A percentile compares a stretch with the other conserved stretches of the same genome.
Conservation (phyloP, 2,797 vertebrate species). For the Acanthopagrus latus region DNA sequence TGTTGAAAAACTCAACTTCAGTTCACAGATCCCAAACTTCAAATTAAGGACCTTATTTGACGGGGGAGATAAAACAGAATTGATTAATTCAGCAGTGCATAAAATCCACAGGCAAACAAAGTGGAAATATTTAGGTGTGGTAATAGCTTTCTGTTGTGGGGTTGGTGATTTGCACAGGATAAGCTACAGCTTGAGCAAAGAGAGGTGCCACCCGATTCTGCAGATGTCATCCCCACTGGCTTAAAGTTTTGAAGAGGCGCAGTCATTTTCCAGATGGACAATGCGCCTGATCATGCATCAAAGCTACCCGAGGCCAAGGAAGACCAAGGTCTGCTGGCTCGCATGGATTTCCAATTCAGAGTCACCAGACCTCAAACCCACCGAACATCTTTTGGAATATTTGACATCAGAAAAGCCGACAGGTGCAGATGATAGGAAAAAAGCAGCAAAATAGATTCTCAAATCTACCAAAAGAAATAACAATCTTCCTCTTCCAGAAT, state of each 20-base stretch:
- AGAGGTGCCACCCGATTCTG: constrained; percentile 41
- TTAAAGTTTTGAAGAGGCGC: constrained; percentile 46
- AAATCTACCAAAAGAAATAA: background rate
- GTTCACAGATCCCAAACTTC: constrained; percentile 21
- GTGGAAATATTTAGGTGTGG: constrained; percentile 11
- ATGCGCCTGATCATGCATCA: constrained; percentile 58
- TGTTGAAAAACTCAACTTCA: constrained; percentile 16
- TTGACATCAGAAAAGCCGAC: constrained; percentile 37
- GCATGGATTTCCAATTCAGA: constrained; percentile 53
- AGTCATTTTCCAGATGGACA: constrained; percentile 66
- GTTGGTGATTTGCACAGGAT: constrained; percentile 29
- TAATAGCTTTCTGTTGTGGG: constrained; percentile 25
- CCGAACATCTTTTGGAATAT: constrained; percentile 33
- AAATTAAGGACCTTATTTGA: constrained; percentile 23
- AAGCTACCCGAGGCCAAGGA: constrained; percentile 58
- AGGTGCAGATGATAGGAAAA: background rate
- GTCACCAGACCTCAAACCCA: constrained; percentile 39
- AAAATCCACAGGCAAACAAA: constrained; percentile 32
- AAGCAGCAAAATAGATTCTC: background rate
- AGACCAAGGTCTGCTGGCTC: constrained; percentile 56
- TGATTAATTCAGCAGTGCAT: constrained; percentile 32
- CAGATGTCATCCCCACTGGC: constrained; percentile 43
- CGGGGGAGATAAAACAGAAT: constrained; percentile 17
- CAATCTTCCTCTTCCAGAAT: constrained; percentile 2
- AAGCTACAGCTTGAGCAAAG: constrained; percentile 39